Conservation (phyloP, 2,113 vertebrate species). For the Pteropus alecto region DNA sequence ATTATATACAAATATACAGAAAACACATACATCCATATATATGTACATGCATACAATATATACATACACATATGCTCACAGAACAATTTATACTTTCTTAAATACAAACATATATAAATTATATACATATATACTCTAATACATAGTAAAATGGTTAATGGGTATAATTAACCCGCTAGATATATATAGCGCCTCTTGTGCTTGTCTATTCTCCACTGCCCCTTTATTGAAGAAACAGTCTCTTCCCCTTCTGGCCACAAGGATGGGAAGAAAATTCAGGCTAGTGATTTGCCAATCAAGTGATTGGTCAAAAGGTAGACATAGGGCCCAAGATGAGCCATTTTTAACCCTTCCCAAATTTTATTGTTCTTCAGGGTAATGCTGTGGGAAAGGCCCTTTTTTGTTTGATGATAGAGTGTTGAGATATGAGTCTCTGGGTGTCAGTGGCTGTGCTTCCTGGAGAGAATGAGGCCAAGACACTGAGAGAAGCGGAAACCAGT, state of each 20-base stretch:
- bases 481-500: neutral
- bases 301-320: neutral
- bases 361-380: neutral
- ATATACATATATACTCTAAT: neutral
- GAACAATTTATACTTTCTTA: neutral
- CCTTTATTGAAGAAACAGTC: neutral
- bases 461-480: neutral
- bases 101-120: neutral
- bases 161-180: neutral
- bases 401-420: neutral
- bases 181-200: neutral
- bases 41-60: neutral
- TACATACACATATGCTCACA: neutral
- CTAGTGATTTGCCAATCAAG: neutral
- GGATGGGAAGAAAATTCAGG: neutral
- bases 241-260: neutral
- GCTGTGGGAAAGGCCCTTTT: neutral
- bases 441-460: neutral
- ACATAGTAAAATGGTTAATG: neutral
- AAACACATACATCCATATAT: neutral
- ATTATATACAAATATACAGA: neutral
- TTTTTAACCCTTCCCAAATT: neutral
- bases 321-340: neutral
- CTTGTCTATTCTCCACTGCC: neutral
- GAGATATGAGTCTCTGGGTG: neutral